Percentiles rank a stretch among this genome's conserved stretches.
phyloP scores from a whole-genome alignment of 2,113 vertebrate species.

The Rhinolophus sinicus region DNA sequence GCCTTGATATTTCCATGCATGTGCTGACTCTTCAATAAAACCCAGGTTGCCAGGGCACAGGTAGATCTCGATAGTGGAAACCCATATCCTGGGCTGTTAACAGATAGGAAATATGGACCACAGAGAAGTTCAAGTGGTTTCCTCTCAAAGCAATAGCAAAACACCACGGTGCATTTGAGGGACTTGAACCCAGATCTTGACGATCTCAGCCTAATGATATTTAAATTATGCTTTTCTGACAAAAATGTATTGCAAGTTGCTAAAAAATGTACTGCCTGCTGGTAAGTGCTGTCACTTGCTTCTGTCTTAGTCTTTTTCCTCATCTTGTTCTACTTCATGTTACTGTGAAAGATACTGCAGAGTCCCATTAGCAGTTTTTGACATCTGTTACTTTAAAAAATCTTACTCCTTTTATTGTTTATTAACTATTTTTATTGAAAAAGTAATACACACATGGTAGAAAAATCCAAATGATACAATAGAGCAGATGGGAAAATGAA shows the following conservation, averaged over 20 bases:
- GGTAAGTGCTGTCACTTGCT: slow-evolving; percentile 70
- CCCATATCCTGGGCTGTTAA: background rate
- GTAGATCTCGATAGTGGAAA: background rate
- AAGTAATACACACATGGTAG: slow-evolving; percentile 24
- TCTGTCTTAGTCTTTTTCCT: slow-evolving; percentile 72
- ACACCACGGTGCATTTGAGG: background rate
- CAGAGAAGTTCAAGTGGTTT: background rate
- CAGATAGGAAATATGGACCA: background rate
- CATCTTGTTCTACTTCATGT: slow-evolving; percentile 69
- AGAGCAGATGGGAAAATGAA: background rate
- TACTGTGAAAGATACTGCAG: slow-evolving; percentile 71
- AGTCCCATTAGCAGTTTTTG: slow-evolving; percentile 69
- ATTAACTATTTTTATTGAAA: slow-evolving; percentile 72
- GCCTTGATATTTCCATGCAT: background rate
- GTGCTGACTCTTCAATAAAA: background rate
- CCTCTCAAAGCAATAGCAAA: background rate
- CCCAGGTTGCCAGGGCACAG: background rate
- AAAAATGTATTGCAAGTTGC: slow-evolving; percentile 78
- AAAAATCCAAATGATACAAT: background rate
- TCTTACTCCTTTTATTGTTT: slow-evolving; percentile 59
- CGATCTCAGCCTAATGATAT: slow-evolving; percentile 68
- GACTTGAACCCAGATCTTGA: slow-evolving; percentile 69
- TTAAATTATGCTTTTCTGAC: slow-evolving; percentile 79
- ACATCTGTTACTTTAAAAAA: slow-evolving; percentile 75
- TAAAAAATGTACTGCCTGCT: slow-evolving; percentile 77